Base-by-base conservation (phyloP, 2,888 invertebrate genomes). In the Eulithis testata region DNA sequence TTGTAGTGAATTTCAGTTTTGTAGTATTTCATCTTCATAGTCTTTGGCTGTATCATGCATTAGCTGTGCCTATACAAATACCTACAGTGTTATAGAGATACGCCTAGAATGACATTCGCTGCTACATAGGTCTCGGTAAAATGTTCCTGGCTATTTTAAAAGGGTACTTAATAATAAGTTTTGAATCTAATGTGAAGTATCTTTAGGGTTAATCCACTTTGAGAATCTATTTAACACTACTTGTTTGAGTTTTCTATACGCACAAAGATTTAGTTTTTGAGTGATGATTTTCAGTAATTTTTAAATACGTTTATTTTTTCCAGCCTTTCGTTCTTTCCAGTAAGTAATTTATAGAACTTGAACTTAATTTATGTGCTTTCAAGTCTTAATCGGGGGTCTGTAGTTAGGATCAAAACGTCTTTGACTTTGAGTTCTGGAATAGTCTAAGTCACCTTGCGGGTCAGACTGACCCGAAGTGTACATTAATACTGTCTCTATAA, bases 61-160 rank as follows among this genome's bases (percentile, higher is more conserved):
- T 76, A 69, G 54, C 67, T 64, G 71, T 66, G 21, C 21, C 21
- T 57, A 67, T 73, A 73, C n/a, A n/a, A n/a, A n/a, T n/a, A n/a
- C n/a, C n/a, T 71, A 58, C 69, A 57, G 63, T 72, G 69, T 75
- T 75, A 78, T 76, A 80, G 75, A 77, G 73, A 80, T 84, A 81
- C 79, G 69, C 73, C 69, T 40, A 70, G 73, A 78, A 76, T 63
- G 73, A 74, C 78, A 83, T 84, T 81, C 78, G 78, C 75, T 73
- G 71, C 75, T 68, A 73, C 36, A 70, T 76, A 72, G 68, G 60
- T 65, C 73, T 12, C 43, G 51, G 40, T 8, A 40, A 40, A 40
- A 11, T 1, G 9, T 40, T 31, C 31, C 6, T 1, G 31, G 6
- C 31, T 5, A 31, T 31, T 31, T 31, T 31, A 2, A 31, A 31